phyloP scores from a whole-genome alignment of 2,888 invertebrate species.

The Liodrosophila aerea region DNA sequence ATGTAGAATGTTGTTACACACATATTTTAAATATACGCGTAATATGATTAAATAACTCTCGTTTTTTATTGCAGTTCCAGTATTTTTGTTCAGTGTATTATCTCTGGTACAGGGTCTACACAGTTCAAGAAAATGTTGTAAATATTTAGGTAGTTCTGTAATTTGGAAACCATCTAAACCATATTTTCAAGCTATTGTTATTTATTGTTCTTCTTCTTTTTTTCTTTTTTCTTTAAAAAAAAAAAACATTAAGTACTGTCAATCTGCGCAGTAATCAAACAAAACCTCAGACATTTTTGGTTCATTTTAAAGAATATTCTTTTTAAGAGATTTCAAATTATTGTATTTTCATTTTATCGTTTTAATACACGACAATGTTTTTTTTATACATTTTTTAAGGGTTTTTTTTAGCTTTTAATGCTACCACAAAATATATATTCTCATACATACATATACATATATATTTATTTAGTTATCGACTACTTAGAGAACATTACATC shows the following conservation, averaged over 20 bases:
- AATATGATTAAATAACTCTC: too few species aligned
- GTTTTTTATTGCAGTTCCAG: too few species aligned
- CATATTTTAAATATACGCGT: too few species aligned
- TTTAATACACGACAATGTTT: background rate
- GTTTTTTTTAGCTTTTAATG: slow-evolving; percentile 32
- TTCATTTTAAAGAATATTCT: slow-evolving; percentile 15
- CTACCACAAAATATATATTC: slow-evolving; percentile 63
- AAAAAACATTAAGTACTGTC: slow-evolving; percentile 11
- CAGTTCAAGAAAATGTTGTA: too few species aligned
- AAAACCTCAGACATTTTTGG: slow-evolving; percentile 6
- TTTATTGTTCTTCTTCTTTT: too few species aligned
- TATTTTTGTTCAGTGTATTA: too few species aligned
- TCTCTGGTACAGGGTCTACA: too few species aligned
- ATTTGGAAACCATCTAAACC: too few species aligned
- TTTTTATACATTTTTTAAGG: slow-evolving; percentile 6
- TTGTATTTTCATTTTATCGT: slow-evolving; percentile 22
- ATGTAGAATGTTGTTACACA: too few species aligned
- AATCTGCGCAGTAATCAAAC: slow-evolving; percentile 2
- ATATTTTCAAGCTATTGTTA: too few species aligned
- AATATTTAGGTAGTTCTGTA: too few species aligned
- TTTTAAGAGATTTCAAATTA: slow-evolving; percentile 35
- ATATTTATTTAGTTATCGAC: slow-evolving; percentile 38
- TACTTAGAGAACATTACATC: slow-evolving; percentile 72
- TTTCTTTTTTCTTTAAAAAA: too few species aligned
- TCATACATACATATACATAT: slow-evolving; percentile 40